These are phyloP conservation scores for Notospermus geniculatus DNA, from an alignment of 1,140 invertebrate genomes.

Conservation along the genomic window DNA sequence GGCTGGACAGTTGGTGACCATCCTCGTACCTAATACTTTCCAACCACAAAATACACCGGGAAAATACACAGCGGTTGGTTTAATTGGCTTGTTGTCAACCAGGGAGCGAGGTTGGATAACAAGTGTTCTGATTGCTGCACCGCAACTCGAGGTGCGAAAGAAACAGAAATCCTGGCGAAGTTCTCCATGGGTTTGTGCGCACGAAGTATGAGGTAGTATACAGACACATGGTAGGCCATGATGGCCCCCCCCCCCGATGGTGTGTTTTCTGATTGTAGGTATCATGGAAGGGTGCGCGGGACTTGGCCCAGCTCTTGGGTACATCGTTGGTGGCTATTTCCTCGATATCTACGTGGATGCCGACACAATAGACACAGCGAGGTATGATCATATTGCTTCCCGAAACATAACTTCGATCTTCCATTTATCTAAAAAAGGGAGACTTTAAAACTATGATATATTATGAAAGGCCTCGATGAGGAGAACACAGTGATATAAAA, in stretches of 20 bases:
- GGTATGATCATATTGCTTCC: background rate
- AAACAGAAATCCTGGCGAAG: too few species aligned
- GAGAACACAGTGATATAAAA: too few species aligned
- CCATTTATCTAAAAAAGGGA: too few species aligned
- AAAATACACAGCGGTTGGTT: conserved; percentile 42
- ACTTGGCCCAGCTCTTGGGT: conserved; percentile 87
- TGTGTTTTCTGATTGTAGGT: conserved; percentile 29
- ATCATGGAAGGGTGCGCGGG: conserved; percentile 83
- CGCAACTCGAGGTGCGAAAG: too few species aligned
- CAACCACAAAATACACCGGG: background rate
- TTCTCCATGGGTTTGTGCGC: too few species aligned
- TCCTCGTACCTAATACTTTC: background rate
- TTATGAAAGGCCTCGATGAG: background rate
- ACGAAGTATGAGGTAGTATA: too few species aligned
- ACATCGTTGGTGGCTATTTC: conserved; percentile 78
- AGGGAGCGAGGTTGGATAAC: background rate
- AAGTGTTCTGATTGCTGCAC: too few species aligned
- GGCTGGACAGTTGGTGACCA: too few species aligned
- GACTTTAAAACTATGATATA: too few species aligned
- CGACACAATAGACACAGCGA: conserved; percentile 34
- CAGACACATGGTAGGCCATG: too few species aligned
- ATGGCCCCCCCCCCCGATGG: background rate
- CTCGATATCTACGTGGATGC: conserved; percentile 89
- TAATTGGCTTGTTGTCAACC: too few species aligned
- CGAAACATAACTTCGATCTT: background rate